Evolutionary conservation across 1,140 invertebrate genomes (phyloP), one percentile per base, ranked within the genome.

Genomic region (Conus betulinus): DNA sequence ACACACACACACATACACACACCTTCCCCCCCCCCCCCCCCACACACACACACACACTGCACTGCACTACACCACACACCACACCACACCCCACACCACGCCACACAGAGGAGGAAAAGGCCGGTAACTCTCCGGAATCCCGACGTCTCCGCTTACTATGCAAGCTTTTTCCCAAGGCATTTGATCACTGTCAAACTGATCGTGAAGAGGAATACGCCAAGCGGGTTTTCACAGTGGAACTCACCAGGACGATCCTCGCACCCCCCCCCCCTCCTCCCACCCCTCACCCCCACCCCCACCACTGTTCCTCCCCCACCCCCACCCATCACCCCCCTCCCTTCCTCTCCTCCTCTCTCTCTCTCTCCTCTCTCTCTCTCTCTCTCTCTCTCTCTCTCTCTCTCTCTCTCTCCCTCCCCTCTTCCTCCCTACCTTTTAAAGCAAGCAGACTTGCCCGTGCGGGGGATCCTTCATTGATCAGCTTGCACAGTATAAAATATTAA

Each of bases 101-200:
- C 39, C 39, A 39, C 39, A 39, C 39, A 39, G 39, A 39, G 39
- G 39, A 39, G 39, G 39, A 39, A 39, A 39, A 39, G 39, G 39
- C 39, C 39, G 39, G 39, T 39, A 39, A 39, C 39, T 39, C 39
- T 39, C 39, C 39, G 39, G 39, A 39, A 39, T 39, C 39, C 71
- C 71, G 20, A 76, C 71, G 25, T n/a, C 1, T 23, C 71, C 13
- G 23, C 23, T 23, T n/a, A 76, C 20, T n/a, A 76, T n/a, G 71
- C 23, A 39, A 51, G 23, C 76, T 25, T 13, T 79, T 79, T 53
- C 5, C 17, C 79, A 51, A 51, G 79, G 39, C 79, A 81, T 81
- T 81, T 81, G 79, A 81, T 81, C 79, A 81, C 79, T 81, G 79
- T 81, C 79, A 81, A 81, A 81, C 79, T 15, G 79, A 81, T 81